These are phyloP conservation scores for Hydroisotoma schaefferi DNA, from an alignment of 2,888 invertebrate species.

Conservation along the genomic window DNA sequence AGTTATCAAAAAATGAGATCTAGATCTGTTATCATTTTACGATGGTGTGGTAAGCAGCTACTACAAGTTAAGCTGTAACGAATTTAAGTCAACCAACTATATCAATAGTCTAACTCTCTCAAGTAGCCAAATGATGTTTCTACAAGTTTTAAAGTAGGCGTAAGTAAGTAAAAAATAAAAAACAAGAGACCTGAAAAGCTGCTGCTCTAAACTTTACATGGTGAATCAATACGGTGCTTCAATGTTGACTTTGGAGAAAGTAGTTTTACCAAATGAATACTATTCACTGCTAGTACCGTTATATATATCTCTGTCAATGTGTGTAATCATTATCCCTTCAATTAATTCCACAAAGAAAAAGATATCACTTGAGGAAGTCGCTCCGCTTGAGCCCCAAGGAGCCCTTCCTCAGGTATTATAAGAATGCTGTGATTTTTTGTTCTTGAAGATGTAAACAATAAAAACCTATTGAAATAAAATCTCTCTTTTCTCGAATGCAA, in stretches of 20 bases:
- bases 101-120: no score
- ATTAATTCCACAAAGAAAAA: conserved; percentile 12
- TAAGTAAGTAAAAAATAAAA: conserved; percentile 16
- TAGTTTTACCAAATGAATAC: conserved; percentile 8
- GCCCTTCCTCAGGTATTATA: conserved; percentile 11
- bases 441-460: conserved; percentile 6
- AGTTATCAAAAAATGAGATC: conserved; percentile 4
- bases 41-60: conserved; percentile 6
- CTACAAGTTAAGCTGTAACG: conserved; percentile 14
- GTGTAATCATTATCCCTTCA: conserved; percentile 16
- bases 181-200: no score
- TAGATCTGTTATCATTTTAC: no score
- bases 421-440: conserved; percentile 16
- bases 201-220: no score
- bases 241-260: conserved; percentile 17
- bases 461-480: conserved; percentile 8
- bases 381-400: conserved; percentile 22
- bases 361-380: conserved; percentile 17
- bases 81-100: conserved; percentile 20
- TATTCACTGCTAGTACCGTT: conserved; percentile 9
- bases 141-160: conserved; percentile 2
- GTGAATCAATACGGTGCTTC: conserved; percentile 3
- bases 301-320: background rate
- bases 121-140: conserved; percentile 14
- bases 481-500: no score